Conservation (phyloP, 2,888 invertebrate genomes). For the Oscheius sp. region DNA sequence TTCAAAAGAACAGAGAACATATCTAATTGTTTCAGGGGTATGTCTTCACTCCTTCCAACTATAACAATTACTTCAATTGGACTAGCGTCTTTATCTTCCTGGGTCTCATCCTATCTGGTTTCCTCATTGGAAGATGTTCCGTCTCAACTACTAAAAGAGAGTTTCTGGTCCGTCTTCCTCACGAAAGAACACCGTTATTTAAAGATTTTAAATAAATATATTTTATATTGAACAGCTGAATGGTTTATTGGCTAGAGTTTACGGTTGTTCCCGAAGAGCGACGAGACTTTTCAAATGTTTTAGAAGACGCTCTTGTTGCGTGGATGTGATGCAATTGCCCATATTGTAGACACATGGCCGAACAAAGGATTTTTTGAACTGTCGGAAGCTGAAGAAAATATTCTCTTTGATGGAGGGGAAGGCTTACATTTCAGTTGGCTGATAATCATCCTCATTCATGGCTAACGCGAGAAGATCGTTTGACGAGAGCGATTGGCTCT, state of each 20-base stretch:
- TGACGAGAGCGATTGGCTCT: conserved; percentile 2
- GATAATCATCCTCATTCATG: background rate
- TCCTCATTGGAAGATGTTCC: background rate
- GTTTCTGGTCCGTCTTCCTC: too few species aligned
- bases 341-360: conserved; percentile 29
- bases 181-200: too few species aligned
- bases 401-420: too few species aligned
- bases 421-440: conserved; percentile 8
- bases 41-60: background rate
- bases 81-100: background rate
- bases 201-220: too few species aligned
- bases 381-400: conserved; percentile 10
- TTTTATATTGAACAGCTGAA: background rate
- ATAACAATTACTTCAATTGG: background rate
- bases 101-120: background rate
- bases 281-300: conserved; percentile 22
- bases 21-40: background rate
- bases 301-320: conserved; percentile 26
- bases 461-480: background rate
- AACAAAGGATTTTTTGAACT: conserved; percentile 29
- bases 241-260: background rate
- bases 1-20: too few species aligned
- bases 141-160: too few species aligned
- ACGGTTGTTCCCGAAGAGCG: conserved; percentile 10
- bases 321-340: conserved; percentile 28